phyloP scores from a whole-genome alignment of 1,140 invertebrate genomes.

The Delia radicum region DNA sequence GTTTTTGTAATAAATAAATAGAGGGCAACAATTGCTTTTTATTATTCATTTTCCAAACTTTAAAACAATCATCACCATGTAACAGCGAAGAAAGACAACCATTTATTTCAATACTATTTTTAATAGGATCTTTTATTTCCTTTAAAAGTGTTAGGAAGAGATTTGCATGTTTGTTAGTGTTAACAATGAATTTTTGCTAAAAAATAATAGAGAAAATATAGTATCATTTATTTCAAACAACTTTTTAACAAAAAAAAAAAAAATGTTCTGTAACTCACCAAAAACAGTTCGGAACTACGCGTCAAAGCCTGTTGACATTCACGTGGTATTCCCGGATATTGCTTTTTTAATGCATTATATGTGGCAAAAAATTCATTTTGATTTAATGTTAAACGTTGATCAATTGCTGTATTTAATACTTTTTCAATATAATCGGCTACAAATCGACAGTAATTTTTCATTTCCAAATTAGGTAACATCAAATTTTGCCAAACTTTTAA shows the following conservation, averaged over 20 bases:
- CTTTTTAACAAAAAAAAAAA: no score
- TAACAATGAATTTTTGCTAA: slow-evolving; percentile 44
- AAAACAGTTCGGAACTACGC: slow-evolving; percentile 46
- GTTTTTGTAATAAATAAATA: slow-evolving; percentile 38
- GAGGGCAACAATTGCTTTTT: slow-evolving; percentile 57
- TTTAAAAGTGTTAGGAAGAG: slow-evolving; percentile 46
- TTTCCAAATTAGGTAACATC: slow-evolving; percentile 73
- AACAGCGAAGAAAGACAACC: slow-evolving; percentile 57
- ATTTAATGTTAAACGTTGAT: slow-evolving; percentile 38
- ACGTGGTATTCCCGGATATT: slow-evolving; percentile 46
- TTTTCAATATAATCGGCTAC: slow-evolving; percentile 69
- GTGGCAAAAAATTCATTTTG: slow-evolving; percentile 55
- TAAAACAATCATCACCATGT: slow-evolving; percentile 58
- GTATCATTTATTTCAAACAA: not conserved
- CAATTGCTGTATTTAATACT: slow-evolving; percentile 55
- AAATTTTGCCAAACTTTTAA: slow-evolving; percentile 74
- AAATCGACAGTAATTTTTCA: slow-evolving; percentile 72
- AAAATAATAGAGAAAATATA: slow-evolving; percentile 14
- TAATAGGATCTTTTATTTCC: no score
- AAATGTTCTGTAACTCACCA: slow-evolving; percentile 36
- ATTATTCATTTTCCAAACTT: slow-evolving; percentile 60
- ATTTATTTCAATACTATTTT: slow-evolving; percentile 43
- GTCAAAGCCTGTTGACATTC: slow-evolving; percentile 55
- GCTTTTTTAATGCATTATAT: slow-evolving; percentile 53
- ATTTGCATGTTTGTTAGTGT: slow-evolving; percentile 40